Conservation (phyloP, 2,797 vertebrate species). For the Protonibea diacanthus region DNA sequence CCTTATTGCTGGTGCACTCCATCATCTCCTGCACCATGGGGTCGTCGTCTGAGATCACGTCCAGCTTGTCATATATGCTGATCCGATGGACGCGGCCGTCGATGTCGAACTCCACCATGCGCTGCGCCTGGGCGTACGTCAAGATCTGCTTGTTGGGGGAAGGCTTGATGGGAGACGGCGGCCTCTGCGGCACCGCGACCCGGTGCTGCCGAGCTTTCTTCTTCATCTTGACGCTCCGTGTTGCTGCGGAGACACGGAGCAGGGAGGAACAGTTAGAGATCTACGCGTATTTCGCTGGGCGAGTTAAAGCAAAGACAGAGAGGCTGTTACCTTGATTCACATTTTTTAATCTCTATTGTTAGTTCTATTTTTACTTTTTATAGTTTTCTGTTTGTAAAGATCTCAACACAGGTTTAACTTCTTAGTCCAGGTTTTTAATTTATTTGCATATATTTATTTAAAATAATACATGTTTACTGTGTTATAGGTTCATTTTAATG, state of each 20-base stretch:
- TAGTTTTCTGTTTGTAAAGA: too few species aligned
- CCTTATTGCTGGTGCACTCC: constrained; percentile 98
- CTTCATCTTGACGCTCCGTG: constrained; percentile 91
- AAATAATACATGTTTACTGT: too few species aligned
- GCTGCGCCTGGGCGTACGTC: constrained; percentile 98
- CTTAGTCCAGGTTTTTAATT: too few species aligned
- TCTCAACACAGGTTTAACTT: too few species aligned
- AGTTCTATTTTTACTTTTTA: too few species aligned
- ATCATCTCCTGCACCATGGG: constrained; percentile 94
- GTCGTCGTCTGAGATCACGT: constrained; percentile 94
- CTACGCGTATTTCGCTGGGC: not conserved
- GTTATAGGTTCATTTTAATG: too few species aligned
- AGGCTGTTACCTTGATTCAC: not conserved
- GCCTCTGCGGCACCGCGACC: constrained; percentile 88
- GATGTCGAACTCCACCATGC: constrained; percentile 97
- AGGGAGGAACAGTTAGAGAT: constrained; percentile 1
- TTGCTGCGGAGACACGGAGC: constrained; percentile 61
- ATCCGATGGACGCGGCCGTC: constrained; percentile 94
- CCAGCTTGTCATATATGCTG: constrained; percentile 95
- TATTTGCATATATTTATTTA: too few species aligned
- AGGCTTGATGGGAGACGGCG: constrained; percentile 94
- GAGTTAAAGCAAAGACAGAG: not conserved
- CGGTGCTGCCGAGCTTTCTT: constrained; percentile 96
- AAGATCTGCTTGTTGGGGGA: constrained; percentile 96
- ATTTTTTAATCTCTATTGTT: not conserved